These are phyloP conservation scores for Aphelenchoides besseyi DNA, from an alignment of 1,140 invertebrate species.

Conservation along the genomic window DNA sequence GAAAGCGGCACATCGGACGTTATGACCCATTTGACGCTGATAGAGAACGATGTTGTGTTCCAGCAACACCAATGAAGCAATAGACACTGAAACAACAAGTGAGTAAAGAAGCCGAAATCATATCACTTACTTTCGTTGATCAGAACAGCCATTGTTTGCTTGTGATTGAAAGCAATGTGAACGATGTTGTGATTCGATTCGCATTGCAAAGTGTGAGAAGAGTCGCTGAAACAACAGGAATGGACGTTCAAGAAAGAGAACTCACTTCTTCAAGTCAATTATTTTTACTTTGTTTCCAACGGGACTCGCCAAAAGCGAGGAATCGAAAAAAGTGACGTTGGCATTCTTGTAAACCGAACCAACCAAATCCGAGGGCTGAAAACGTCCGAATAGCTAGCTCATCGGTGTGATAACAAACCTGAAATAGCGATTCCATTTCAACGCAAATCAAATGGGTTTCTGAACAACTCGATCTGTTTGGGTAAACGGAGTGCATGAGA, in stretches of 20 bases:
- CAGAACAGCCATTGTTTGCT: slow-evolving; percentile 4
- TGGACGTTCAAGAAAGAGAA: neutral
- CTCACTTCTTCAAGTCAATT: slow-evolving; percentile 20
- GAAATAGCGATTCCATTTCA: slow-evolving; percentile 3
- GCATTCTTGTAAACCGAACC: slow-evolving; percentile 15
- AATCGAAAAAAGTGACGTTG: slow-evolving; percentile 17
- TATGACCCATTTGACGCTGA: slow-evolving; percentile 15
- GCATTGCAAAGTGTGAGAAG: slow-evolving; percentile 12
- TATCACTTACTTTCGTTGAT: slow-evolving; percentile 18
- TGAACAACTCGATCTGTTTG: too few relatives aligned
- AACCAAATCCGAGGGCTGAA: slow-evolving; percentile 12
- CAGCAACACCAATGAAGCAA: slow-evolving; percentile 3
- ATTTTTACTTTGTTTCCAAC: slow-evolving; percentile 14
- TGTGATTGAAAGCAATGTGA: neutral
- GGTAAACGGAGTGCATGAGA: too few relatives aligned
- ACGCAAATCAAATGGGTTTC: neutral
- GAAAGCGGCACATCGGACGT: slow-evolving; percentile 14
- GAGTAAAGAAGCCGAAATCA: neutral
- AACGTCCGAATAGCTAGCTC: neutral
- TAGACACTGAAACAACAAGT: neutral
- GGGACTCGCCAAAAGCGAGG: slow-evolving; percentile 3
- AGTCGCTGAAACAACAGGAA: slow-evolving; percentile 15
- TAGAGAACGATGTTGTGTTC: slow-evolving; percentile 16
- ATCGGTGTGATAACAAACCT: neutral
- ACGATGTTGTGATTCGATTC: slow-evolving; percentile 21